Evolutionary conservation across 2,888 invertebrate genomes (phyloP).

Genomic region (Trachelus stipa): DNA sequence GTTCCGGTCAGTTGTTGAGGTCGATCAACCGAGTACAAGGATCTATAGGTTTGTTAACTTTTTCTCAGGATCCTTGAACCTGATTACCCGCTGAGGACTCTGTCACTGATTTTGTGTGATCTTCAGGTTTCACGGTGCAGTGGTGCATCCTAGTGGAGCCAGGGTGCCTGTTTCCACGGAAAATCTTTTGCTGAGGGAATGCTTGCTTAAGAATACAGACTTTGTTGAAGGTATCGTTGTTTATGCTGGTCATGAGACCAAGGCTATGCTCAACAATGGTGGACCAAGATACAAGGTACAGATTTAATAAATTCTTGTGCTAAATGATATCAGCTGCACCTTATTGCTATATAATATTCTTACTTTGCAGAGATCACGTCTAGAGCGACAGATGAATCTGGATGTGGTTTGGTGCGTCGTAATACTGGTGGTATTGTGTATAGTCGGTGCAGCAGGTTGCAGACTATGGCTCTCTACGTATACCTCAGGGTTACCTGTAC

Average conservation of each 20-base stretch:
- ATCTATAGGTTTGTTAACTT: slow-evolving; percentile 76
- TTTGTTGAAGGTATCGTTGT: slow-evolving; percentile 96
- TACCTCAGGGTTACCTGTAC: slow-evolving; percentile 68
- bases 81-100: too few species aligned
- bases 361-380: slow-evolving; percentile 82
- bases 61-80: background rate
- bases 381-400: slow-evolving; percentile 94
- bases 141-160: slow-evolving; percentile 83
- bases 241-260: slow-evolving; percentile 96
- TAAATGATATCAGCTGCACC: too few species aligned
- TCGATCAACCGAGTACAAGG: slow-evolving; percentile 95
- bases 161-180: slow-evolving; percentile 88
- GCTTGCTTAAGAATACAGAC: slow-evolving; percentile 95
- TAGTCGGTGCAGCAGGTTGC: slow-evolving; percentile 91
- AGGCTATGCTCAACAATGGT: slow-evolving; percentile 97
- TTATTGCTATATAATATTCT: background rate
- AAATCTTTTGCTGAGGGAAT: slow-evolving; percentile 92
- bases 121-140: slow-evolving; percentile 82
- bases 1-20: slow-evolving; percentile 88
- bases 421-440: slow-evolving; percentile 88
- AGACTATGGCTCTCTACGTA: slow-evolving; percentile 84
- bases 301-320: slow-evolving; percentile 11
- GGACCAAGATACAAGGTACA: slow-evolving; percentile 77
- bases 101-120: too few species aligned
- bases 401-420: slow-evolving; percentile 97